Conservation (phyloP, 23 tunicate species). For the Corella eumyota region DNA sequence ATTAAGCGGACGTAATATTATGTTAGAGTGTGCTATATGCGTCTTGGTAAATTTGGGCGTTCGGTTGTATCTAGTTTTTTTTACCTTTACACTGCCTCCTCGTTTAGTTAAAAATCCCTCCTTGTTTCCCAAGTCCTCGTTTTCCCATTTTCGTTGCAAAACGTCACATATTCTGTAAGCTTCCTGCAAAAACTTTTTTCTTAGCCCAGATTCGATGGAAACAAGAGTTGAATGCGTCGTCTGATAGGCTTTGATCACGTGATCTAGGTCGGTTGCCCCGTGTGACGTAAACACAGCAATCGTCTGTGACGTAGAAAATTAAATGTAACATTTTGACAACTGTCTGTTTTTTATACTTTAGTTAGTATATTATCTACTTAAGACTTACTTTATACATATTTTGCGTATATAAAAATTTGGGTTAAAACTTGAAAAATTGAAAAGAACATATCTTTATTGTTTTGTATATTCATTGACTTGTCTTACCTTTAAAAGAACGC, state of each 20-base stretch:
- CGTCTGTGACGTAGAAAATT: constrained; percentile 11
- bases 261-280: constrained; percentile 28
- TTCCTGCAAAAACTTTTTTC: constrained; percentile 28
- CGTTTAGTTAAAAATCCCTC: constrained; percentile 82
- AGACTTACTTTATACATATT: too few relatives aligned
- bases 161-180: constrained; percentile 54
- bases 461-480: too few relatives aligned
- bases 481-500: constrained; percentile 62
- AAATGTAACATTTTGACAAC: background rate
- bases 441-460: too few relatives aligned
- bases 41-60: background rate
- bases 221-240: constrained; percentile 49
- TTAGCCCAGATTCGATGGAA: constrained; percentile 42
- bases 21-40: background rate
- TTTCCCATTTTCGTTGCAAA: constrained; percentile 49
- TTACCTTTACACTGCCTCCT: constrained; percentile 87
- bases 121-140: constrained; percentile 50
- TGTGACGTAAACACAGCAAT: constrained; percentile 58
- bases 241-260: constrained; percentile 51
- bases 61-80: background rate
- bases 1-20: background rate
- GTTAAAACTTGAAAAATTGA: too few relatives aligned
- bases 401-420: too few relatives aligned
- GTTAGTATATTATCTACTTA: too few relatives aligned
- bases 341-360: too few relatives aligned